A percentile compares a stretch with the other conserved stretches of the same genome.
Conservation (phyloP, 2,797 vertebrate genomes). For the Tamandua tetradactyla region DNA sequence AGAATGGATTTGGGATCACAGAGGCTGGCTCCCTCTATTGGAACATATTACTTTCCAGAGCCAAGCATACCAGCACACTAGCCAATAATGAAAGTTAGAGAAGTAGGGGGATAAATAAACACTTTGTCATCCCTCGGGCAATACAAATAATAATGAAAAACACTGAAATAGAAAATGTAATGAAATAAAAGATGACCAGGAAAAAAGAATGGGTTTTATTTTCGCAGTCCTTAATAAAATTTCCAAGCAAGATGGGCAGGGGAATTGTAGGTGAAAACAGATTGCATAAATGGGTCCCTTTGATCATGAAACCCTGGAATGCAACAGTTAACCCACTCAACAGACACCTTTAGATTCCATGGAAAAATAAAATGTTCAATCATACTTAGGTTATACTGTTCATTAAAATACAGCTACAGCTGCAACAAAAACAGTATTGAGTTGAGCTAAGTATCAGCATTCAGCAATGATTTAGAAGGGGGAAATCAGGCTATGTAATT, state of each 20-base stretch:
- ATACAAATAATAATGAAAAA: background rate
- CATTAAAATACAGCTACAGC: constrained; percentile 37
- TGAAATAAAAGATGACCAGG: background rate
- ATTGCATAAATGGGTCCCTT: background rate
- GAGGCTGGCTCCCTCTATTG: background rate
- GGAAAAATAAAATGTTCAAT: constrained; percentile 56
- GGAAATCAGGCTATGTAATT: background rate
- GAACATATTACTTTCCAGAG: background rate
- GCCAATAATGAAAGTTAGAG: constrained; percentile 4
- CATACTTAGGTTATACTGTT: constrained; percentile 38
- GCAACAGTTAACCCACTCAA: background rate
- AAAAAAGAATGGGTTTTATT: background rate
- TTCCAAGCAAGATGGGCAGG: background rate
- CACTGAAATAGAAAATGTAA: constrained; percentile 40
- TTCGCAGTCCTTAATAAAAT: background rate
- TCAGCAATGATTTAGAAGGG: background rate
- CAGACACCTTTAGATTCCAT: background rate
- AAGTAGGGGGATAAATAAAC: constrained; percentile 18
- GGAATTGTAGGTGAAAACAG: background rate
- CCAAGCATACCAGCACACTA: background rate
- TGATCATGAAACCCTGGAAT: background rate
- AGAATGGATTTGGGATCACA: background rate
- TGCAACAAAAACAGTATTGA: constrained; percentile 20
- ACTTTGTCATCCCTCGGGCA: background rate
- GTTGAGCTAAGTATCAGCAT: background rate